Base-by-base conservation (phyloP, 30 jellyfish, hydroid and myxozoan species). In the Aurelia coerulea region DNA sequence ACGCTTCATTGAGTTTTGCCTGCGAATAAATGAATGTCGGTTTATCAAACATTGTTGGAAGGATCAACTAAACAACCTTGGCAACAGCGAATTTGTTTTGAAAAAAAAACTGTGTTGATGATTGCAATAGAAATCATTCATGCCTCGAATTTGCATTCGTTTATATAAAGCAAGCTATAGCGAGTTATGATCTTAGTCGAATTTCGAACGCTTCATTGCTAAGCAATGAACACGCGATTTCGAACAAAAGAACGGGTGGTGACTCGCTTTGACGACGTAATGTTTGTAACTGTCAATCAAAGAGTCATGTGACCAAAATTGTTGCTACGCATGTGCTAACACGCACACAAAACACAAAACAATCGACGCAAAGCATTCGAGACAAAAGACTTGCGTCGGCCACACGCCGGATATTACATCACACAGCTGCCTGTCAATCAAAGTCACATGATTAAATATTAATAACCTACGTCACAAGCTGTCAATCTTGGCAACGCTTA, bases 351-450 rank as follows among this genome's bases (percentile, higher is more conserved):
- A 60, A 60, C 70, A 60, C 31, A 60, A 60, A 23, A n/a, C 70
- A 60, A 60, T 60, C 35, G 10, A 23, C 37, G 56, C 34, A 13
- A 79, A 70, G 89, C 75, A 32, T 79, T 18, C 53, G 62, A 65
- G 65, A 79, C 89, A 79, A 79, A 59, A 39, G 79, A 65, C 42
- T 41, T 32, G 39, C 80, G 68, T 39, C 68, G 84, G 75, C 81
- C 93, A 84, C 86, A 62, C 63, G 77, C 95, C 95, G 95, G 95
- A 86, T 49, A 68, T 86, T 66, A 86, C 95, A 78, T 70, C 84
- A 75, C 56, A 42, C 15, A 68, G n/a, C 10, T 72, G 67, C 50
- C 85, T 86, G 95, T 86, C 95, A 86, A 86, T 86, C 95, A 86
- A 76, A 86, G 85, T 60, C 80, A 68, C 71, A 49, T 67, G 79